Evolutionary conservation across 2,797 vertebrate genomes (phyloP), one percentile per base, ranked within the genome.

Genomic region (Avahi laniger): DNA sequence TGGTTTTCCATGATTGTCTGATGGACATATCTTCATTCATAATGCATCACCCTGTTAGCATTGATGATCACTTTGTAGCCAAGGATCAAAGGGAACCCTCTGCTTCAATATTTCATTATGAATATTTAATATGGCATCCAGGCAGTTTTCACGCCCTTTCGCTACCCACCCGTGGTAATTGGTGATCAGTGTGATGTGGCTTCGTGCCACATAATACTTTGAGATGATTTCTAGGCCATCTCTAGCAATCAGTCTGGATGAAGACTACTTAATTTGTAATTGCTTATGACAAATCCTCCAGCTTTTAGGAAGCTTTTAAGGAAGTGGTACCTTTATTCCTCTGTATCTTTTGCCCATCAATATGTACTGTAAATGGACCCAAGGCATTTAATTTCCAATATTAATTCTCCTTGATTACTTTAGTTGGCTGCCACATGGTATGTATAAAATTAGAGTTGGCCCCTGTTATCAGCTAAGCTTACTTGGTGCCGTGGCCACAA

Each of bases 251-350:
- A 80, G 89, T 46, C 70, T 78, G 33, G 48, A 89, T 91, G 48
- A 87, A 97, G 76, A 88, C 67, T 70, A 70, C 82, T 78, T 76
- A 63, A 69, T 91, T 89, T 94, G 85, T 81, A 96, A 94, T 87
- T 93, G 41, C 50, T 93, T 83, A 87, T 93, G 59, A 96, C 75
- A 87, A 59, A 41, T 67, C 26, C 69, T 76, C 48, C 33, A 35
- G 41, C 38, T 63, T 84, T 82, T 54, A 89, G 48, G 63, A 93
- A 70, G 70, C 38, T 70, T 38, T 84, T n/a, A 72, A 80, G 81
- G 35, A 93, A 94, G 91, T 4, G 14, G 17, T 57, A 54, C 11
- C 30, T 78, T 65, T 57, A 83, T 76, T 86, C 61, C 6, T 93
- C 33, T 13, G 20, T 2, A 1, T 17, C n/a, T 52, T 88, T 95